Conservation (phyloP, 2,797 vertebrate genomes). For the Amblyraja radiata region DNA sequence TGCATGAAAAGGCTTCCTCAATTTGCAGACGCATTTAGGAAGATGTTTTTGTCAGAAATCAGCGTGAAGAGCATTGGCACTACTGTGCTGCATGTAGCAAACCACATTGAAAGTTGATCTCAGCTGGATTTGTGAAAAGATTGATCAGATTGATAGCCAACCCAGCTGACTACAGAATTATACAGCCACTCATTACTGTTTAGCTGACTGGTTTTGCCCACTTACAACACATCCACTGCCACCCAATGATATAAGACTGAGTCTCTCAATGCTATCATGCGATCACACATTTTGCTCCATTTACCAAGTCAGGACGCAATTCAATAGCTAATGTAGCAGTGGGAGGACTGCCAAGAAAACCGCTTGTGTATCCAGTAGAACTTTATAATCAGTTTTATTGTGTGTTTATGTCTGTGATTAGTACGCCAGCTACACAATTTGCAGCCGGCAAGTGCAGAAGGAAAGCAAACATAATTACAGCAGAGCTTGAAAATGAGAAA, state of each 20-base stretch:
- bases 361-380: neutral
- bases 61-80: neutral
- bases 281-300: neutral
- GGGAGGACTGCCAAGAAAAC: neutral
- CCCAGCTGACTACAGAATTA: too few species aligned
- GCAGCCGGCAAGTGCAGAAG: neutral
- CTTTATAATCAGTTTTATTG: neutral
- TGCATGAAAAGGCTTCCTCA: neutral
- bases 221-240: too few species aligned
- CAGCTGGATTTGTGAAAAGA: neutral
- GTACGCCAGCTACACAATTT: neutral
- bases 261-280: neutral
- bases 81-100: neutral
- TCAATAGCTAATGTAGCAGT: neutral
- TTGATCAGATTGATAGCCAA: neutral
- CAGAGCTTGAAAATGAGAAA: neutral
- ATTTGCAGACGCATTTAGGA: neutral
- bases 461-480: neutral
- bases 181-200: too few species aligned
- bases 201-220: too few species aligned
- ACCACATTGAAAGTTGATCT: neutral
- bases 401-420: neutral
- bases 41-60: neutral
- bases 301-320: neutral
- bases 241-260: neutral